Evolutionary conservation across 2,113 vertebrate genomes (phyloP), one percentile per base, ranked within the genome.

Genomic region (Hepsetus odoe): DNA sequence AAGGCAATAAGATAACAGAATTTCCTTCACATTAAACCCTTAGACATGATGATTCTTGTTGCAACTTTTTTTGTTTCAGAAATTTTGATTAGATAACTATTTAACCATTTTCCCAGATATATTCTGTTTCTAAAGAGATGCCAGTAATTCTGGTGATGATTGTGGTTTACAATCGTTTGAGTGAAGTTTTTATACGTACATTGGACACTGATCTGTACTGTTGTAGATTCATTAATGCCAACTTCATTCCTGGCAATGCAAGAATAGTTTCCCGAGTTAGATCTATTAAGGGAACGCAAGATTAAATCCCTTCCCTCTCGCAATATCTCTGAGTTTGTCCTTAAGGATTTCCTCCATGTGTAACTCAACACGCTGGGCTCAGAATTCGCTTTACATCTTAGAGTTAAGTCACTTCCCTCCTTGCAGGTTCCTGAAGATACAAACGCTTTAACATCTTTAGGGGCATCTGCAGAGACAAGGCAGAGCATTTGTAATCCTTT

Each of bases 141-240:
- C n/a, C n/a, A n/a, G n/a, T n/a, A n/a, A n/a, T n/a, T n/a, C n/a
- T n/a, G n/a, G n/a, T n/a, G n/a, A n/a, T n/a, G n/a, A n/a, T n/a
- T n/a, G n/a, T n/a, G n/a, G n/a, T n/a, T n/a, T n/a, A n/a, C n/a
- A n/a, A n/a, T n/a, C n/a, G n/a, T n/a, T n/a, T n/a, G n/a, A n/a
- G n/a, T n/a, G n/a, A n/a, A n/a, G n/a, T n/a, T n/a, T 24, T 35
- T 28, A 1, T 73, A 90, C 91, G 86, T 56, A 92, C 91, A 80
- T 8, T 62, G 81, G 55, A 92, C 87, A 61, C 74, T 80, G 74
- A 92, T 42, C 0, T 80, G 10, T 0, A 55, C 49, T 35, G 6
- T 0, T 65, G 10, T 0, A 0, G 89, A 91, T 14, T 22, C 4
- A 38, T 26, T 72, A 1, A 0, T 61, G 77, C 90, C 90, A 0